Conservation (phyloP, 2,888 invertebrate species). For the Meandrusa payeni region DNA sequence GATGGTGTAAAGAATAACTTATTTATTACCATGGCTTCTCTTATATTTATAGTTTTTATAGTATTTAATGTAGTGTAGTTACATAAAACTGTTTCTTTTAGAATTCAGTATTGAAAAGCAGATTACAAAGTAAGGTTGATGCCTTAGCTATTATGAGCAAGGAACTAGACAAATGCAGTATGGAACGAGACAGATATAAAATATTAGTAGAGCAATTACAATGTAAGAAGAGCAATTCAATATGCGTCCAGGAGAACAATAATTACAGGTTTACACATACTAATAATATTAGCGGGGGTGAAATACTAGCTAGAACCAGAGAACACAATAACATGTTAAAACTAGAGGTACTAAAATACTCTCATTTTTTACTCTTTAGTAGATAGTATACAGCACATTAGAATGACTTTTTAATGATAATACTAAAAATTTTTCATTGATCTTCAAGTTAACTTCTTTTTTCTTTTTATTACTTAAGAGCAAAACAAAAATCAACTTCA, state of each 20-base stretch:
- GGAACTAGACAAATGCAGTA: constrained; percentile 88
- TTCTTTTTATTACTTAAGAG: no score
- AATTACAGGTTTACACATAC: constrained; percentile 55
- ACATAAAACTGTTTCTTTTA: no score
- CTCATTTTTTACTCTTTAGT: no score
- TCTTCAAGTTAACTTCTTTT: no score
- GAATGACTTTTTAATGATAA: no score
- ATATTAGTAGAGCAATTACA: constrained; percentile 89
- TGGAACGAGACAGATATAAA: constrained; percentile 90
- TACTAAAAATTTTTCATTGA: no score
- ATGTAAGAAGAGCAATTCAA: constrained; percentile 51
- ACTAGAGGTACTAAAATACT: constrained; percentile 64
- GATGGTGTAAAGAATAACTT: no score
- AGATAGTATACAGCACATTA: no score
- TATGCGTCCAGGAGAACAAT: constrained; percentile 40
- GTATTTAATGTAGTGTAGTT: no score
- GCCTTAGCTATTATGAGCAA: constrained; percentile 88
- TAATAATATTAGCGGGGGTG: constrained; percentile 76
- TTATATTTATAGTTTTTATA: no score
- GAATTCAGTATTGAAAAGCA: constrained; percentile 84
- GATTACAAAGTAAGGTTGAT: constrained; percentile 90
- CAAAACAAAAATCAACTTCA: no score
- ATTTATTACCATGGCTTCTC: no score
- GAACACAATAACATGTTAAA: constrained; percentile 81
- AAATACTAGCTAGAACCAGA: constrained; percentile 79